Percentiles rank a stretch among this genome's conserved stretches.
Evolutionary conservation across 1,140 invertebrate genomes (phyloP).

Genomic region (Drosophila auraria): DNA sequence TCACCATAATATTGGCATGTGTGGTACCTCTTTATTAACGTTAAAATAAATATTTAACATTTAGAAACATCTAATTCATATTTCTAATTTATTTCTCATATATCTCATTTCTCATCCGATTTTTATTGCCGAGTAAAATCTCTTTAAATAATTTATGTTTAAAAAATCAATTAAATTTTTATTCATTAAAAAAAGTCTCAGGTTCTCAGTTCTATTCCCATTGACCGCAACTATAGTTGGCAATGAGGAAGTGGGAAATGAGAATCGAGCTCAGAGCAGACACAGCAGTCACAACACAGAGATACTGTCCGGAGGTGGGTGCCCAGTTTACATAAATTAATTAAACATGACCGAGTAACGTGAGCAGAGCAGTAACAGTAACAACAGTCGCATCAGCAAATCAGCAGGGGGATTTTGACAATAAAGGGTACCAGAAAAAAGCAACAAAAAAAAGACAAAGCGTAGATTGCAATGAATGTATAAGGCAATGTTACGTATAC

Average conservation of each 20-base stretch:
- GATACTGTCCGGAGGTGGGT: conserved; percentile 16
- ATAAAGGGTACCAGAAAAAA: conserved; percentile 27
- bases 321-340: conserved; percentile 79
- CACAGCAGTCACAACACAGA: conserved; percentile 2
- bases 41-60: too few species aligned
- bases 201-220: not conserved
- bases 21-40: too few species aligned
- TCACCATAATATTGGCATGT: not conserved
- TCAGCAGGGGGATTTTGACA: conserved; percentile 35
- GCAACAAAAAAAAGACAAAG: conserved; percentile 12
- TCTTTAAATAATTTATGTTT: not conserved
- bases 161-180: not conserved
- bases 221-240: conserved; percentile 1
- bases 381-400: conserved; percentile 18
- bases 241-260: conserved; percentile 34
- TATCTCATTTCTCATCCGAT: too few species aligned
- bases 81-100: too few species aligned
- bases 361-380: conserved; percentile 49
- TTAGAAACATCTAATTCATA: too few species aligned
- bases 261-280: conserved; percentile 14
- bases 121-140: too few species aligned
- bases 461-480: conserved; percentile 28
- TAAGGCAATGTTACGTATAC: conserved; percentile 59
- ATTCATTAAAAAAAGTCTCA: not conserved
- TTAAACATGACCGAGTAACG: conserved; percentile 76